Percentiles rank a stretch among this genome's conserved stretches.
These are phyloP conservation scores for Triops cancriformis DNA, from an alignment of 1,140 invertebrate species.

Conservation along the genomic window DNA sequence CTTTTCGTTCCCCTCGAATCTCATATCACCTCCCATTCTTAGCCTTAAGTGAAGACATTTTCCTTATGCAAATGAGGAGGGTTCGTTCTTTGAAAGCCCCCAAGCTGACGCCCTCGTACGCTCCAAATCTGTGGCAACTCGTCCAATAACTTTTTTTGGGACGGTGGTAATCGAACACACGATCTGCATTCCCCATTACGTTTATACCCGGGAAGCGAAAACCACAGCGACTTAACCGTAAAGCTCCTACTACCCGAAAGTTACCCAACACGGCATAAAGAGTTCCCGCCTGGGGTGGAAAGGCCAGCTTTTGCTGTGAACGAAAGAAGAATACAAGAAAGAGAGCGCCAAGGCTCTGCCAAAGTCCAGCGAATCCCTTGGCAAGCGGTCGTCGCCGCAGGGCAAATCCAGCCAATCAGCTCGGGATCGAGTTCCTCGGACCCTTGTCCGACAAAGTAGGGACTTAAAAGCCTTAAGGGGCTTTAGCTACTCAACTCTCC, in stretches of 20 bases:
- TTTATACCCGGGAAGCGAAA: too few species aligned
- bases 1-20: not conserved
- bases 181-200: too few species aligned
- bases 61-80: not conserved
- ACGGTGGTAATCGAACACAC: too few species aligned
- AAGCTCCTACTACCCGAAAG: too few species aligned
- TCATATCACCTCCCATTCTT: not conserved
- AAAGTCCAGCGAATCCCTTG: not conserved
- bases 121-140: too few species aligned
- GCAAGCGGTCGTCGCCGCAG: too few species aligned
- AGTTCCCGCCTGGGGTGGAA: too few species aligned
- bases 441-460: not conserved
- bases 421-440: not conserved
- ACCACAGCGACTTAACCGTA: too few species aligned
- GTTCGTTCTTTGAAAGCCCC: not conserved
- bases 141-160: too few species aligned
- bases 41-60: slow-evolving; percentile 2
- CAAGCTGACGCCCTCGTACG: too few species aligned
- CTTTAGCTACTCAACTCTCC: not conserved
- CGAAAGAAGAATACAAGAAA: not conserved
- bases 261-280: too few species aligned
- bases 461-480: not conserved
- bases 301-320: not conserved
- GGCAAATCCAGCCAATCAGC: not conserved
- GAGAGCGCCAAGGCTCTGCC: not conserved